These are phyloP conservation scores for Micrasema longulum DNA, from an alignment of 1,140 invertebrate genomes.

Conservation along the genomic window DNA sequence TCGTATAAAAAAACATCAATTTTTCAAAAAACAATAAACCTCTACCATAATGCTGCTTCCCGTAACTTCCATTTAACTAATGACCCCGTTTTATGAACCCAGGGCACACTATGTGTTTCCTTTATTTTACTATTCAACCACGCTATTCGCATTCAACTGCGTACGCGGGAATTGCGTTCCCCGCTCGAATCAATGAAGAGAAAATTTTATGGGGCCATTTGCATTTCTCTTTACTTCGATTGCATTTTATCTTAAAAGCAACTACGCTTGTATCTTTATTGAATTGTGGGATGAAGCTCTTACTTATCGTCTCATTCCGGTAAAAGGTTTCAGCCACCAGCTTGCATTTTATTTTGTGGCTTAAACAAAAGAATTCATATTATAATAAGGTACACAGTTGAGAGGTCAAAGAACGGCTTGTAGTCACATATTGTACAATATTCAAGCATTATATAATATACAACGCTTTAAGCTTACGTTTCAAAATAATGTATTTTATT, in stretches of 20 bases:
- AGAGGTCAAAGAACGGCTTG: no score
- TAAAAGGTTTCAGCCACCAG: conserved; percentile 5
- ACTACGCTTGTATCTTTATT: conserved; percentile 13
- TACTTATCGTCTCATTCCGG: not conserved
- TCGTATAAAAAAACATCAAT: no score
- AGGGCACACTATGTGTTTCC: not conserved
- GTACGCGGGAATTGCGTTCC: conserved; percentile 31
- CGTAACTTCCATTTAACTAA: conserved; percentile 22
- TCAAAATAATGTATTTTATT: no score
- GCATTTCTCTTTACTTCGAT: conserved; percentile 16
- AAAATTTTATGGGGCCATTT: conserved; percentile 39
- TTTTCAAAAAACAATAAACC: no score
- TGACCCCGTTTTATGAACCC: conserved; percentile 14
- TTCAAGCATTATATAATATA: no score
- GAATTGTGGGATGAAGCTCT: conserved; percentile 14
- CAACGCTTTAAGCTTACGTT: no score
- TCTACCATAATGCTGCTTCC: no score
- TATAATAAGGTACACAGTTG: not conserved
- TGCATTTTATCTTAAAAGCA: conserved; percentile 10
- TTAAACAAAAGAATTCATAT: not conserved
- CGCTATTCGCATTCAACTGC: conserved; percentile 9
- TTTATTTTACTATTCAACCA: not conserved
- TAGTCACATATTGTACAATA: no score
- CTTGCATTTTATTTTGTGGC: not conserved
- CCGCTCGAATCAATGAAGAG: conserved; percentile 46